Evolutionary conservation across 2,888 invertebrate species (phyloP).

Genomic region (Drosophila atripex): DNA sequence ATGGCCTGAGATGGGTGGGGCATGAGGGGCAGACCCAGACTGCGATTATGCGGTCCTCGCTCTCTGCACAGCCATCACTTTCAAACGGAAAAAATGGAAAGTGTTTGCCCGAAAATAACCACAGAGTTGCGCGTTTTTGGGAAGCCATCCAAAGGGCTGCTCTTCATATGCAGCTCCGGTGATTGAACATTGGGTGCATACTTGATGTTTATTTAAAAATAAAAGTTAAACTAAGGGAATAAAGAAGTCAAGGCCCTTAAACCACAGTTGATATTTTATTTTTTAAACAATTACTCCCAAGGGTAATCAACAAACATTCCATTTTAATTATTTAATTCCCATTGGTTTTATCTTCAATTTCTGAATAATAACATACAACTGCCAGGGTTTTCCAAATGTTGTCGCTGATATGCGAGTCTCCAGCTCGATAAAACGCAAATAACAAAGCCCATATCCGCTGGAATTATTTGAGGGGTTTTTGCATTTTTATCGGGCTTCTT

Average conservation of each 20-base stretch:
- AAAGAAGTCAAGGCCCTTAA: not conserved
- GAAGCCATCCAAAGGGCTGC: not conserved
- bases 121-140: not conserved
- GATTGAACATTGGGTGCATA: not conserved
- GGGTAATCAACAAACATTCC: too few species aligned
- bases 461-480: conserved; percentile 20
- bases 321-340: conserved; percentile 10
- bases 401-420: not conserved
- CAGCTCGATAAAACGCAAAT: conserved; percentile 16
- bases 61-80: conserved; percentile 7
- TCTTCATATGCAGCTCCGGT: not conserved
- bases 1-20: not conserved
- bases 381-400: not conserved
- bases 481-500: not conserved
- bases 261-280: not conserved
- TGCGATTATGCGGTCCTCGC: conserved; percentile 41
- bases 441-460: conserved; percentile 19
- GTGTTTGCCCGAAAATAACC: conserved; percentile 27
- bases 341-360: not conserved
- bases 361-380: not conserved
- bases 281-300: not conserved
- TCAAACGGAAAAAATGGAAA: conserved; percentile 28
- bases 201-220: not conserved
- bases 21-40: conserved; percentile 19
- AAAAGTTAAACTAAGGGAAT: too few species aligned